Percentiles rank a stretch among this genome's conserved stretches.
These are phyloP conservation scores for Cliona cf. orientalis DNA, from an alignment of 37 sponge, comb jelly and placozoan species.

Conservation along the genomic window DNA sequence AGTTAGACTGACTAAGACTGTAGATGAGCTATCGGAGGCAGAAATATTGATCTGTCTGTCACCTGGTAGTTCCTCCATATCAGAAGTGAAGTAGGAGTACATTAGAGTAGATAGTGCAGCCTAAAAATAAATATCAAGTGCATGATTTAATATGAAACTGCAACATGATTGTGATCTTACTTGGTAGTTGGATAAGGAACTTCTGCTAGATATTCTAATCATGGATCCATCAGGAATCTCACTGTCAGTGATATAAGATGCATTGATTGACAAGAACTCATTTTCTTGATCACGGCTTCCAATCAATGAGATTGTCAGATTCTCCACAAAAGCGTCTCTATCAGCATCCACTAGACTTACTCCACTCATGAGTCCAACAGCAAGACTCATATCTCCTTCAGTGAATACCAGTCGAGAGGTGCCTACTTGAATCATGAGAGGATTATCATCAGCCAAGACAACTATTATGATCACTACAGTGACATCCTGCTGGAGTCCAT, in stretches of 20 bases:
- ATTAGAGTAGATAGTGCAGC: constrained; percentile 17
- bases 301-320: constrained; percentile 15
- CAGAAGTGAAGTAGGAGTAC: constrained; percentile 28
- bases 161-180: constrained; percentile 1
- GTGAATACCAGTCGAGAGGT: neutral
- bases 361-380: constrained; percentile 14
- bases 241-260: too few relatives aligned
- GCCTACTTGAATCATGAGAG: constrained; percentile 22
- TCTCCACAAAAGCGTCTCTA: neutral
- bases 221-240: neutral
- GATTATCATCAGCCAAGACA: constrained; percentile 37
- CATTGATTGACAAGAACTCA: constrained; percentile 13
- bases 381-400: constrained; percentile 32
- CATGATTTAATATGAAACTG: neutral
- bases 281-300: neutral
- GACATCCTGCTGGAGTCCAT: constrained; percentile 40
- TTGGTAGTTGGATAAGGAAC: constrained; percentile 32
- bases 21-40: constrained; percentile 26
- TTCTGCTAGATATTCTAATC: neutral
- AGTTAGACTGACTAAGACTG: neutral
- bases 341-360: constrained; percentile 29
- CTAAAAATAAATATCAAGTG: constrained; percentile 4
- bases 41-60: constrained; percentile 32
- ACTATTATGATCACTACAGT: constrained; percentile 27
- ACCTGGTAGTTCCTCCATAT: constrained; percentile 41